phyloP scores from a whole-genome alignment of 2,797 vertebrate species.

The Phoeniculus purpureus region DNA sequence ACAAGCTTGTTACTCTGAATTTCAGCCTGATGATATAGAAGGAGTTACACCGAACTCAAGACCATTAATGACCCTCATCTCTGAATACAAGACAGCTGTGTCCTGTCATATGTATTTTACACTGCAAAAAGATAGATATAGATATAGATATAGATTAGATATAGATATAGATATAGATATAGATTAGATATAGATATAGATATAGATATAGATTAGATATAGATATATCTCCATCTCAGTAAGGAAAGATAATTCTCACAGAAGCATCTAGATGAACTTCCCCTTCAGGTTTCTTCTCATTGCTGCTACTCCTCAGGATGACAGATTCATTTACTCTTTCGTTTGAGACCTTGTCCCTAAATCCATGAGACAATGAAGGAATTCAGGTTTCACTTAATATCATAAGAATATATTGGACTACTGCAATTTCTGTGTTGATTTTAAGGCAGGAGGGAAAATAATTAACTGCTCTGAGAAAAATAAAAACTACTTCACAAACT shows the following conservation, averaged over 20 bases:
- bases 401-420: not conserved
- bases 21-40: not conserved
- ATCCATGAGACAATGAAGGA: not conserved
- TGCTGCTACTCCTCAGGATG: not conserved
- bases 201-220: too few relatives aligned
- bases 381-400: not conserved
- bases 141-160: too few relatives aligned
- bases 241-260: not conserved
- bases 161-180: too few relatives aligned
- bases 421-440: not conserved
- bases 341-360: not conserved
- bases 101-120: not conserved
- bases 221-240: not conserved
- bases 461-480: not conserved
- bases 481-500: accelerated
- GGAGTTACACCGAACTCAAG: not conserved
- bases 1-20: not conserved
- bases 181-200: too few relatives aligned
- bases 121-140: not conserved
- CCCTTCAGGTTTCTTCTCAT: not conserved
- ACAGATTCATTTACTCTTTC: not conserved
- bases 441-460: not conserved
- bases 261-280: not conserved
- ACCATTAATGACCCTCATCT: not conserved
- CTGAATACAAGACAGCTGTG: not conserved